phyloP scores from a whole-genome alignment of 37 sponge, comb jelly and placozoan genomes.

The Chondrosia reniformis region DNA sequence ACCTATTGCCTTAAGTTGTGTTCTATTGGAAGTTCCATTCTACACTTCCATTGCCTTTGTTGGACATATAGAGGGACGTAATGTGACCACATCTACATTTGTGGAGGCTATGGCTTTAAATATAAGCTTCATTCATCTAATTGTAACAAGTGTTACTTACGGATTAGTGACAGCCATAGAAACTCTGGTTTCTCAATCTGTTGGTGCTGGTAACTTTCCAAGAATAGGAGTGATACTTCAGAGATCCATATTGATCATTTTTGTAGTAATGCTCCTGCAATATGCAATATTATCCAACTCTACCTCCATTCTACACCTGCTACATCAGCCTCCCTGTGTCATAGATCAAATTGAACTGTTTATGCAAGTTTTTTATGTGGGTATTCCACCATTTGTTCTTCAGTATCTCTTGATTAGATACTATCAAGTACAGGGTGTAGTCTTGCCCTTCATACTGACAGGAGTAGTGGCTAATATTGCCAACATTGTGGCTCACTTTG shows the following conservation, averaged over 20 bases:
- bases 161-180: neutral
- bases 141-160: neutral
- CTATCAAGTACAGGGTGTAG: constrained; percentile 57
- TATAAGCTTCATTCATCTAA: neutral
- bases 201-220: neutral
- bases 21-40: too few relatives aligned
- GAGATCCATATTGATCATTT: constrained; percentile 14
- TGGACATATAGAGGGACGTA: too few relatives aligned
- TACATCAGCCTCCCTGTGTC: constrained; percentile 53
- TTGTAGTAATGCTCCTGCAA: constrained; percentile 17
- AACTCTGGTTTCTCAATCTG: neutral
- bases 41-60: too few relatives aligned
- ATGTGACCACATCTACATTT: too few relatives aligned
- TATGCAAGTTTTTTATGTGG: neutral
- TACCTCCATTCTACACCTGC: constrained; percentile 43
- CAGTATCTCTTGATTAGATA: constrained; percentile 38
- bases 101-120: neutral
- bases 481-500: constrained; percentile 25
- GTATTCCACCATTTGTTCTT: neutral
- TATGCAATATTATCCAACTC: constrained; percentile 37
- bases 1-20: too few relatives aligned
- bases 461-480: constrained; percentile 15
- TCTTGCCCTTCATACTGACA: constrained; percentile 42
- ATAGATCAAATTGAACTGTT: constrained; percentile 17
- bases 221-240: constrained; percentile 7